phyloP scores from a whole-genome alignment of 2,888 invertebrate genomes.

The Nesidiocoris tenuis region DNA sequence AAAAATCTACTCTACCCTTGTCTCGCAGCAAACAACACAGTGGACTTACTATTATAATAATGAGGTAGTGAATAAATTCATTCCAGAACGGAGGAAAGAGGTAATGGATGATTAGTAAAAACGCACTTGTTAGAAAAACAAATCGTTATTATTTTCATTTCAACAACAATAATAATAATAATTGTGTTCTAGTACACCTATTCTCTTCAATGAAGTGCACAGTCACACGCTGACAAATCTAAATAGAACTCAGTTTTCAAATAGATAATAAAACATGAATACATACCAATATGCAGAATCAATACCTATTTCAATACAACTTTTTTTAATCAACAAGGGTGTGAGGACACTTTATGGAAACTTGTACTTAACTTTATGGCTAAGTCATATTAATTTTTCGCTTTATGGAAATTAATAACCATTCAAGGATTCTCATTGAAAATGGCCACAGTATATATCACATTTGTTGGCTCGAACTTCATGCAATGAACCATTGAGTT shows the following conservation, averaged over 20 bases:
- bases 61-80: too few relatives aligned
- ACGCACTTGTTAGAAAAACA: background rate
- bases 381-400: slow-evolving; percentile 13
- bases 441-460: slow-evolving; percentile 40
- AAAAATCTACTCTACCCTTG: too few relatives aligned
- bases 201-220: background rate
- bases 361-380: slow-evolving; percentile 25
- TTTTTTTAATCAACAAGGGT: slow-evolving; percentile 15
- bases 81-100: too few relatives aligned
- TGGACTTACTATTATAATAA: too few relatives aligned
- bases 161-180: background rate
- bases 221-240: background rate
- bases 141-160: background rate
- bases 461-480: slow-evolving; percentile 37
- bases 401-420: slow-evolving; percentile 16
- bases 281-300: background rate
- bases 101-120: too few relatives aligned
- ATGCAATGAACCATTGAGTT: background rate
- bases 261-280: background rate
- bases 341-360: slow-evolving; percentile 39
- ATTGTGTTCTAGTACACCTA: background rate
- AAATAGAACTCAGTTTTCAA: background rate
- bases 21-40: too few relatives aligned
- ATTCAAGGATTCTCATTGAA: slow-evolving; percentile 27
- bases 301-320: background rate